A percentile compares a stretch with the other conserved stretches of the same genome.
These are phyloP conservation scores for Archivesica marissinica DNA, from an alignment of 1,140 invertebrate genomes.

Conservation along the genomic window DNA sequence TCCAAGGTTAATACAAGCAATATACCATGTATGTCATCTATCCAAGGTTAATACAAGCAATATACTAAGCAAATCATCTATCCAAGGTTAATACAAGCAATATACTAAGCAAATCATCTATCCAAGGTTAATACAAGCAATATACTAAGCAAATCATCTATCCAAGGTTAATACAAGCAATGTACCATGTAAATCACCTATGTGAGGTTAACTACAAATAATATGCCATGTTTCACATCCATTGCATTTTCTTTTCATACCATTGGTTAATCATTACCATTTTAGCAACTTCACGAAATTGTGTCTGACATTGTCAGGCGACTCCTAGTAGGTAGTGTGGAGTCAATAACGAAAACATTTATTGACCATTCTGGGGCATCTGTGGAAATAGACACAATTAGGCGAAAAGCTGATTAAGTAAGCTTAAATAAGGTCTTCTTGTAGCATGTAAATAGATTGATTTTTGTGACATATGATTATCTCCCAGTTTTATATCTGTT, in stretches of 20 bases:
- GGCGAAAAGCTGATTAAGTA: conserved; percentile 25
- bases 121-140: too few species aligned
- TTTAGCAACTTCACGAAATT: conserved; percentile 10
- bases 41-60: too few species aligned
- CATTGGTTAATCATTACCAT: conserved; percentile 26
- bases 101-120: too few species aligned
- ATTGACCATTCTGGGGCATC: conserved; percentile 21
- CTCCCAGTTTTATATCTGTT: not conserved
- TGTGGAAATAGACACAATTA: conserved; percentile 32
- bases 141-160: too few species aligned
- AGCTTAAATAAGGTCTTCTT: conserved; percentile 28
- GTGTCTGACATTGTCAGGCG: conserved; percentile 17
- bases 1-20: too few species aligned
- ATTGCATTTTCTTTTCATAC: not conserved
- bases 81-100: too few species aligned
- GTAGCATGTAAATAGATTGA: not conserved
- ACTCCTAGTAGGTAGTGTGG: not conserved
- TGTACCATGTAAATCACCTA: too few species aligned
- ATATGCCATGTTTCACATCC: conserved; percentile 1
- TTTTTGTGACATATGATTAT: not conserved
- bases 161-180: too few species aligned
- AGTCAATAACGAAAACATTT: conserved; percentile 24
- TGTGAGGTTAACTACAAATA: too few species aligned
- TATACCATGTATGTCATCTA: too few species aligned
- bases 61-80: too few species aligned